phyloP scores from a whole-genome alignment of 2,113 vertebrate genomes.

The Azemiops feae region DNA sequence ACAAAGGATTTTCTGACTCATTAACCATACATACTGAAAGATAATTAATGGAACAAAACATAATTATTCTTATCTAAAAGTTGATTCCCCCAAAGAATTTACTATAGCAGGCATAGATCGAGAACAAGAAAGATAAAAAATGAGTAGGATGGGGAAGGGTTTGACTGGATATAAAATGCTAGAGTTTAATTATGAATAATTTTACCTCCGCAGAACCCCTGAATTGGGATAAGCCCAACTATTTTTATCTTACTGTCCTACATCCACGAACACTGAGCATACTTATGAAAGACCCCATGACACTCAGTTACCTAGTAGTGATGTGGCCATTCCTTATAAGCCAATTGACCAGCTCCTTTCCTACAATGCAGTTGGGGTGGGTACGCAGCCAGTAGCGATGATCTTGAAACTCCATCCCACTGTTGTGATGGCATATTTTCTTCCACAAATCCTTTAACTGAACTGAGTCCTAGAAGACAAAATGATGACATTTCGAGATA shows the following conservation, averaged over 20 bases:
- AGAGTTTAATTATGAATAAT: background rate
- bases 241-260: background rate
- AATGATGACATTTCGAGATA: conserved; percentile 9
- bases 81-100: background rate
- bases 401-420: conserved; percentile 98
- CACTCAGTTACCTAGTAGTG: conserved; percentile 83
- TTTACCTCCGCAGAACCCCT: background rate
- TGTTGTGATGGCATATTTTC: conserved; percentile 95
- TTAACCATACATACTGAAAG: too few relatives aligned
- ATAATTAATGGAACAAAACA: background rate
- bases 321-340: conserved; percentile 94
- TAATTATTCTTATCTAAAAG: background rate
- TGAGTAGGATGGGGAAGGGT: background rate
- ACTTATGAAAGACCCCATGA: background rate
- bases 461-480: conserved; percentile 83
- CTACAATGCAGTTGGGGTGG: conserved; percentile 97
- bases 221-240: background rate
- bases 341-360: conserved; percentile 98
- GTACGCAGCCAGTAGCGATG: conserved; percentile 97
- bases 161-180: background rate
- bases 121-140: background rate
- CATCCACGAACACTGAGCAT: background rate
- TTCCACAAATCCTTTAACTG: conserved; percentile 98
- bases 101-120: background rate
- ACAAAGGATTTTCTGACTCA: background rate